Percentiles rank a stretch among this genome's conserved stretches.
Evolutionary conservation across 2,113 vertebrate species (phyloP).

Genomic region (Emberiza fucata): DNA sequence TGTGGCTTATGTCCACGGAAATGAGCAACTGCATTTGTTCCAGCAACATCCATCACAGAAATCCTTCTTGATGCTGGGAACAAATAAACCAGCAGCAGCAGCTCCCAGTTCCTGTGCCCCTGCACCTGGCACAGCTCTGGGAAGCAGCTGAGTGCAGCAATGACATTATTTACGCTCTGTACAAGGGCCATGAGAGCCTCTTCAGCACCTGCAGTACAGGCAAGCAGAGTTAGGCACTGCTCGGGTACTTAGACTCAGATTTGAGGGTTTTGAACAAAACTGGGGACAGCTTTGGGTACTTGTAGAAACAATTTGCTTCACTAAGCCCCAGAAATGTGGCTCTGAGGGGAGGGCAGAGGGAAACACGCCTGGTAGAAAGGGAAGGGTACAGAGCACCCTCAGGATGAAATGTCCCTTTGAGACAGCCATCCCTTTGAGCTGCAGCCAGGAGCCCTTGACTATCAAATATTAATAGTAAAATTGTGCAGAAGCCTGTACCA

Average conservation of each 20-base stretch:
- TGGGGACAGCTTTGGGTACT: fast-evolving
- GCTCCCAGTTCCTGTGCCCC: not conserved
- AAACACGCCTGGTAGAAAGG: not conserved
- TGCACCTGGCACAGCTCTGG: not conserved
- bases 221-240: not conserved
- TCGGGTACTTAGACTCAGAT: not conserved
- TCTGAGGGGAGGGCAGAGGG: not conserved
- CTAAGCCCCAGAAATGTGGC: not conserved
- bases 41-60: not conserved
- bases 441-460: not conserved
- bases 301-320: not conserved
- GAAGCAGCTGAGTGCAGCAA: not conserved
- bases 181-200: not conserved
- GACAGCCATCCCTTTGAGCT: not conserved
- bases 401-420: not conserved
- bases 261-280: not conserved
- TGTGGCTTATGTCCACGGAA: not conserved
- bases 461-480: fast-evolving
- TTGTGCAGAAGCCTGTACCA: not conserved
- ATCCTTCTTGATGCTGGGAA: not conserved
- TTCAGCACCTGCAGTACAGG: not conserved
- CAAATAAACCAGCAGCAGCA: not conserved
- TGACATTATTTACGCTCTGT: fast-evolving
- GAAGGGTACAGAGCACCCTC: not conserved
- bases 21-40: not conserved